A percentile compares a stretch with the other conserved stretches of the same genome.
Conservation (phyloP, 2,113 vertebrate genomes). For the Xenotilapia caudafasciata region DNA sequence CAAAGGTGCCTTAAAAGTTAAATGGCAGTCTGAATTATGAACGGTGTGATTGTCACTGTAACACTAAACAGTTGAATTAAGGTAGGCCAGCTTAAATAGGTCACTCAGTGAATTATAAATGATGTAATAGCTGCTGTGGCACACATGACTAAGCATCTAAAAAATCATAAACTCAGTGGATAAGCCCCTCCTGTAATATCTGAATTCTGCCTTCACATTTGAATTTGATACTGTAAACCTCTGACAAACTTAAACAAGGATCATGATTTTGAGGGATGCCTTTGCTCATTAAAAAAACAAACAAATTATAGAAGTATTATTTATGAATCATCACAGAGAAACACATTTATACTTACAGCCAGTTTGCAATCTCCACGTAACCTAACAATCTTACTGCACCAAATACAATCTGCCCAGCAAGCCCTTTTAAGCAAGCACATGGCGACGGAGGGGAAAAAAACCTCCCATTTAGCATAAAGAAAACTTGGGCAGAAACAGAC, state of each 20-base stretch:
- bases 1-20: not conserved
- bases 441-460: not conserved
- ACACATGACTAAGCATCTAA: not conserved
- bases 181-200: not conserved
- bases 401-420: not conserved
- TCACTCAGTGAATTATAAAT: constrained; percentile 9
- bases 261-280: not conserved
- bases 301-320: not conserved
- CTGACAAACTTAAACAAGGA: not conserved
- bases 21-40: not conserved
- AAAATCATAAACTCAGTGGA: not conserved
- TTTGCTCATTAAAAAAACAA: not conserved
- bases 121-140: not conserved
- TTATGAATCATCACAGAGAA: not conserved
- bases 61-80: not conserved
- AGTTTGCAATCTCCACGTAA: not conserved
- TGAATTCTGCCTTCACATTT: not conserved
- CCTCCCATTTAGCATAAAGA: not conserved
- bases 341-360: not conserved
- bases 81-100: not conserved
- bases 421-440: not conserved
- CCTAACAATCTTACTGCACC: not conserved
- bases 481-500: not conserved
- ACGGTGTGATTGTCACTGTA: not conserved
- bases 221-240: not conserved